A percentile compares a stretch with the other conserved stretches of the same genome.
These are phyloP conservation scores for Ditylenchus weischeri DNA, from an alignment of 2,888 invertebrate species.

Conservation along the genomic window DNA sequence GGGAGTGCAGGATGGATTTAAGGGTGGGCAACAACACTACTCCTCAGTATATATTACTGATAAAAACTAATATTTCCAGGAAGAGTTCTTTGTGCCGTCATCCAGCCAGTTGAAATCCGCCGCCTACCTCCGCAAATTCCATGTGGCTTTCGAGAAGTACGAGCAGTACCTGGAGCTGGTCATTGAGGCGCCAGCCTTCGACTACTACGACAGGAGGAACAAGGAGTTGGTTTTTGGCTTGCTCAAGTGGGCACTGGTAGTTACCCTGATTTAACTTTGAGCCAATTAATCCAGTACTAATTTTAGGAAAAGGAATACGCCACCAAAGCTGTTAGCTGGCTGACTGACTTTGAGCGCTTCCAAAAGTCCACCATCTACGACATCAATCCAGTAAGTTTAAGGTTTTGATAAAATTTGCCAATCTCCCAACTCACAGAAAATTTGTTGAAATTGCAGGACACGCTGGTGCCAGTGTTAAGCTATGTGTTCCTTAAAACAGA, in stretches of 20 bases:
- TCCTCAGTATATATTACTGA: too few species aligned
- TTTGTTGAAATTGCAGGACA: conserved; percentile 40
- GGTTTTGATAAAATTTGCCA: neutral
- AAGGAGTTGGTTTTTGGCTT: conserved; percentile 24
- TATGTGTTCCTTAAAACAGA: conserved; percentile 54
- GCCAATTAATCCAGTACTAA: neutral
- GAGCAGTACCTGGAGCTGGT: conserved; percentile 38
- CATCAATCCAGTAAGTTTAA: conserved; percentile 46
- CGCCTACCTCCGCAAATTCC: conserved; percentile 16
- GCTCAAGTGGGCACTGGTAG: conserved; percentile 21
- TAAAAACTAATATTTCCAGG: conserved; percentile 21
- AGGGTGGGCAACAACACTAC: conserved; percentile 22
- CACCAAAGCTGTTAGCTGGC: conserved; percentile 51
- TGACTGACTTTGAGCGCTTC: conserved; percentile 55
- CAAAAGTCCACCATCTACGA: conserved; percentile 53
- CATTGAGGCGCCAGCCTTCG: conserved; percentile 32
- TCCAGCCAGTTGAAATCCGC: conserved; percentile 7
- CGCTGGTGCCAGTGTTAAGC: conserved; percentile 56
- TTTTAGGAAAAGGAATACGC: conserved; percentile 51
- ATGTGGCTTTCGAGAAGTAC: conserved; percentile 23
- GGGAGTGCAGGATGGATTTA: conserved; percentile 30
- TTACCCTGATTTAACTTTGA: neutral
- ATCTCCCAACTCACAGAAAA: neutral
- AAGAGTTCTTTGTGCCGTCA: conserved; percentile 25
- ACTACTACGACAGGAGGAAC: conserved; percentile 36